Conservation (phyloP, 2,888 invertebrate species). For the Globia sparganii region DNA sequence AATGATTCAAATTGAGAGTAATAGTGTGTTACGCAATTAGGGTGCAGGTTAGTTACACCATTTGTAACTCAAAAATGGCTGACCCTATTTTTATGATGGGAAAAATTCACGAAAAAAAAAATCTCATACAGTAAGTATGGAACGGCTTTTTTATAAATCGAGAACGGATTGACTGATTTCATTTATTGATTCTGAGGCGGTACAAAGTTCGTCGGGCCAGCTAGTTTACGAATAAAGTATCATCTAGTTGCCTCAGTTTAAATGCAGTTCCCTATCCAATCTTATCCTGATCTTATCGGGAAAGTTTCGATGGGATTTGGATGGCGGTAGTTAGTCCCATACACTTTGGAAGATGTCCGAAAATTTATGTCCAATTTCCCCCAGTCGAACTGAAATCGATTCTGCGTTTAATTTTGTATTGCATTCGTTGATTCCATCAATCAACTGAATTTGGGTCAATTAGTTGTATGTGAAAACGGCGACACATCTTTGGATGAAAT, state of each 20-base stretch:
- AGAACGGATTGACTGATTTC: too few species aligned
- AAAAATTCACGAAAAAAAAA: too few species aligned
- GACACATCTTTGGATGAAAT: conserved; percentile 42
- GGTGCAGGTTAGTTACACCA: too few species aligned
- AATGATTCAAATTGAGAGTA: too few species aligned
- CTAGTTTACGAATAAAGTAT: too few species aligned
- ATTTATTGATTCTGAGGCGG: too few species aligned
- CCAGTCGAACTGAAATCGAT: conserved; percentile 69
- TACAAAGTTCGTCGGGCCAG: too few species aligned
- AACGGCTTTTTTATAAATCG: too few species aligned
- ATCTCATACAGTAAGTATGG: too few species aligned
- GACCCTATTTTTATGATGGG: too few species aligned
- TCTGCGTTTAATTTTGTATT: conserved; percentile 73
- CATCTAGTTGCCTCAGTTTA: conserved; percentile 33
- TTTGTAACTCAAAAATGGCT: too few species aligned
- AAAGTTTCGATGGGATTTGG: conserved; percentile 70
- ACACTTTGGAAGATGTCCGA: conserved; percentile 75
- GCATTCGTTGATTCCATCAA: conserved; percentile 63
- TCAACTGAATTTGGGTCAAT: conserved; percentile 57
- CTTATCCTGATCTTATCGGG: conserved; percentile 46
- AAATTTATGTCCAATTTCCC: conserved; percentile 81
- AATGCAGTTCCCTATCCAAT: conserved; percentile 60
- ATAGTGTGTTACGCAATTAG: too few species aligned
- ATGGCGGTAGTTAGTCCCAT: conserved; percentile 68
- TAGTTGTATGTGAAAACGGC: conserved; percentile 42